Conservation (phyloP, 2,113 vertebrate genomes). For the Oceanites oceanicus region DNA sequence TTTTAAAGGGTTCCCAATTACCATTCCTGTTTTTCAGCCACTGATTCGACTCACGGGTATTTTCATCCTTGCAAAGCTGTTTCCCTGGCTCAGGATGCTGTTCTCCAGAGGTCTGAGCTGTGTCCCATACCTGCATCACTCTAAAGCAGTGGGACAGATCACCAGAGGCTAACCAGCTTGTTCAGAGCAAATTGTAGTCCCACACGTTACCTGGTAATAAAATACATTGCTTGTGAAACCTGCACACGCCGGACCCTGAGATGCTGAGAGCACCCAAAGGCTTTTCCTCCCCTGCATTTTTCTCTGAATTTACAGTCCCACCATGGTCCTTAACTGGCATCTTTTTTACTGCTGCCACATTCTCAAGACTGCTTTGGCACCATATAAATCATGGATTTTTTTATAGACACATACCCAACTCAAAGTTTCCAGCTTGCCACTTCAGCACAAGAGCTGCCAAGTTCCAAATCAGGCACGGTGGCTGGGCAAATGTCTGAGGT, state of each 20-base stretch:
- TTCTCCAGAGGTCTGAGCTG: not conserved
- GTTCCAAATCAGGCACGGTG: not conserved
- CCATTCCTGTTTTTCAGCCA: not conserved
- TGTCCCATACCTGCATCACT: not conserved
- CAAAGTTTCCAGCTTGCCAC: not conserved
- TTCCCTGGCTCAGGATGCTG: not conserved
- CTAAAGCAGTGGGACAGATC: not conserved
- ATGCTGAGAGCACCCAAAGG: not conserved
- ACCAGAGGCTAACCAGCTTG: not conserved
- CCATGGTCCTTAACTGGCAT: not conserved
- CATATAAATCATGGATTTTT: not conserved
- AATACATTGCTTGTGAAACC: not conserved
- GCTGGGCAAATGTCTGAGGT: not conserved
- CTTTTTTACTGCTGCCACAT: not conserved
- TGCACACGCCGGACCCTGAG: not conserved
- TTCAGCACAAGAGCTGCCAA: not conserved
- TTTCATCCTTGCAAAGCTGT: not conserved
- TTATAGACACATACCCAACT: not conserved
- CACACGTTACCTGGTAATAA: not conserved
- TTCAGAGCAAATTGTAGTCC: not conserved
- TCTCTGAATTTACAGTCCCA: not conserved
- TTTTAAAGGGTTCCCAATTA: not conserved
- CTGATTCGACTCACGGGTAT: fast-evolving
- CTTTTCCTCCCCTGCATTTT: not conserved
- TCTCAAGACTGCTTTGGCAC: not conserved